Evolutionary conservation across 2,113 vertebrate species (phyloP).

Genomic region (Microcebus tavaratra): DNA sequence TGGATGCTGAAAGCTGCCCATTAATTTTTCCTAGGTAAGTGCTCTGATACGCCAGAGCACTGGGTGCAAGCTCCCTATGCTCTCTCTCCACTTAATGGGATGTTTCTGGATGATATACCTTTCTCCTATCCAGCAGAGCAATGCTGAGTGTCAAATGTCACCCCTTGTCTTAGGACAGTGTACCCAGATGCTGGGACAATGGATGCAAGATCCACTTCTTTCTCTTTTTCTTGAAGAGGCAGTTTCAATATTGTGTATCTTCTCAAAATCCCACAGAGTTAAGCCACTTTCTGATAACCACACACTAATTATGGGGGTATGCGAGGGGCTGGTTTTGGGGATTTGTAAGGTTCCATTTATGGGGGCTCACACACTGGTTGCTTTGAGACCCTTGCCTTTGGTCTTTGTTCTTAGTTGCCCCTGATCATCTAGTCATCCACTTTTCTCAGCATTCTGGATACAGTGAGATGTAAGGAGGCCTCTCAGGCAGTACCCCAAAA

Average conservation of each 20-base stretch:
- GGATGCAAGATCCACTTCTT: not conserved
- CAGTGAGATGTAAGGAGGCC: not conserved
- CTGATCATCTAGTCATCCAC: not conserved
- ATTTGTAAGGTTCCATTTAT: not conserved
- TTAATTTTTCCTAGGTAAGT: not conserved
- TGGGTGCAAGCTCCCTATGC: not conserved
- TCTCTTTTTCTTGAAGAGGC: not conserved
- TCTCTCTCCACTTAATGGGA: not conserved
- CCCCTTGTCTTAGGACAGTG: not conserved
- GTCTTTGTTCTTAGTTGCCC: not conserved
- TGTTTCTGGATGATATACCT: not conserved
- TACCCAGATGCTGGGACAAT: not conserved
- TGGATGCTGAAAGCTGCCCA: not conserved
- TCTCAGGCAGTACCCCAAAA: not conserved
- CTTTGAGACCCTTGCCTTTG: not conserved
- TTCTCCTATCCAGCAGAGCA: not conserved
- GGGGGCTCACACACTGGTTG: not conserved
- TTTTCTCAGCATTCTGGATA: not conserved
- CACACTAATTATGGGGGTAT: not conserved
- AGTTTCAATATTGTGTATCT: not conserved
- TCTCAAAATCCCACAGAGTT: not conserved
- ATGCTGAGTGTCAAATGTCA: not conserved
- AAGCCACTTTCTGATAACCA: not conserved
- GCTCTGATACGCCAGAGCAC: not conserved
- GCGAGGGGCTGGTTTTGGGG: fast-evolving